phyloP scores from a whole-genome alignment of 2,888 invertebrate species.

The Lepidochitona cinerea region DNA sequence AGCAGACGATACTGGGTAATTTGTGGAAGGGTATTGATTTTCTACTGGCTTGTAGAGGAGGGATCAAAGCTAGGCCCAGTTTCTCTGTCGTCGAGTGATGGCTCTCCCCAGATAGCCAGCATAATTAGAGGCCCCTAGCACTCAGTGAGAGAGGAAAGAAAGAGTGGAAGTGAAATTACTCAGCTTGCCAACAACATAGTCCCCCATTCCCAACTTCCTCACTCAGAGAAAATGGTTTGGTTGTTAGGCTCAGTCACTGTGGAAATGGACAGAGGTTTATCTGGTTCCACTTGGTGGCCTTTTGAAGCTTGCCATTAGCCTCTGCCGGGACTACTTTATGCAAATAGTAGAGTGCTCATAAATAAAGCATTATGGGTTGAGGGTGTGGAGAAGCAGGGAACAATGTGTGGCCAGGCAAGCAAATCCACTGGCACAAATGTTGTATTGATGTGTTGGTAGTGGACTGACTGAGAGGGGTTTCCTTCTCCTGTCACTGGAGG shows the following conservation, averaged over 20 bases:
- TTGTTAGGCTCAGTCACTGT: slow-evolving; percentile 4
- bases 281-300: slow-evolving; percentile 6
- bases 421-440: slow-evolving; percentile 2
- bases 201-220: background rate
- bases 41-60: slow-evolving; percentile 3
- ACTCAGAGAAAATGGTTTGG: background rate
- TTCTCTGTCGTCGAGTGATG: slow-evolving; percentile 1
- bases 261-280: slow-evolving; percentile 6
- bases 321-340: slow-evolving; percentile 9
- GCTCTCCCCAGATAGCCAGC: slow-evolving; percentile 5
- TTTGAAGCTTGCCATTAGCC: slow-evolving; percentile 7
- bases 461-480: slow-evolving; percentile 4
- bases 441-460: background rate
- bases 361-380: slow-evolving; percentile 2
- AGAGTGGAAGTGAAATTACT: background rate
- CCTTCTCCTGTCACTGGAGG: background rate
- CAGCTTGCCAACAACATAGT: background rate
- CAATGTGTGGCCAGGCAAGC: slow-evolving; percentile 7
- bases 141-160: background rate
- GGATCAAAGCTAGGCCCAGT: background rate
- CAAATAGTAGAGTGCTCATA: background rate
- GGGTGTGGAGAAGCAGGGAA: background rate
- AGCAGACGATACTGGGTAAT: slow-evolving; percentile 7
- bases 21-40: background rate
- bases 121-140: slow-evolving; percentile 6